Conservation (phyloP, 2,797 vertebrate species). For the Bucorvus abyssinicus region DNA sequence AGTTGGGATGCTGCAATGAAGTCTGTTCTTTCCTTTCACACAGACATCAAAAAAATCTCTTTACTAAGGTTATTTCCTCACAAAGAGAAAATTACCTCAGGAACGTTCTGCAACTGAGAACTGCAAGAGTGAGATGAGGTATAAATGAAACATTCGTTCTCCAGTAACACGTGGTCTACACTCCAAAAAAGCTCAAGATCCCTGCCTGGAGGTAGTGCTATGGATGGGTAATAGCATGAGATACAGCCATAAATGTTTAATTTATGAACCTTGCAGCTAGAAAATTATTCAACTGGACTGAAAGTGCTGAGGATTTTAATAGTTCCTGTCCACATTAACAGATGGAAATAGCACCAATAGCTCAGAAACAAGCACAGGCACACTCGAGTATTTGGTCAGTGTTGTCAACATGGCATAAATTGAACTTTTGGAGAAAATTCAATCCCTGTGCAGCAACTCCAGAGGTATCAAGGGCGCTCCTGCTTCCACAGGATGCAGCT, state of each 20-base stretch:
- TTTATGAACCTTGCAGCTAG: constrained; percentile 50
- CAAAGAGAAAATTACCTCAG: background rate
- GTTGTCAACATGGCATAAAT: background rate
- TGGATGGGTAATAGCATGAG: constrained; percentile 19
- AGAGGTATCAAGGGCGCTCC: background rate
- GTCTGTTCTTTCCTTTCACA: background rate
- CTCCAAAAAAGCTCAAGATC: constrained; percentile 17
- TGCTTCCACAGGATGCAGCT: background rate
- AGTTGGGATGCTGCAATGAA: background rate
- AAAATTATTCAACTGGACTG: constrained; percentile 53
- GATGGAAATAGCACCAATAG: constrained; percentile 14
- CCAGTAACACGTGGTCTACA: background rate
- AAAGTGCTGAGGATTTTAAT: constrained; percentile 47
- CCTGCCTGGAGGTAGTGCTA: constrained; percentile 2
- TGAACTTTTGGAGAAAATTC: background rate
- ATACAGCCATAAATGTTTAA: constrained; percentile 23
- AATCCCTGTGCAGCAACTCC: background rate
- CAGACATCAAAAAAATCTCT: background rate
- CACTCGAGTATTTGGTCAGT: background rate
- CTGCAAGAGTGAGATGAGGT: background rate
- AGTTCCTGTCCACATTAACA: constrained; percentile 31
- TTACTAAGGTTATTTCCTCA: background rate
- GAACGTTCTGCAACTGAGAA: constrained; percentile 1
- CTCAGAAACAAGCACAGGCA: background rate
- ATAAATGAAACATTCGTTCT: constrained; percentile 15